phyloP scores from a whole-genome alignment of 1,140 invertebrate genomes.

The Stegodyphus mimosarum region DNA sequence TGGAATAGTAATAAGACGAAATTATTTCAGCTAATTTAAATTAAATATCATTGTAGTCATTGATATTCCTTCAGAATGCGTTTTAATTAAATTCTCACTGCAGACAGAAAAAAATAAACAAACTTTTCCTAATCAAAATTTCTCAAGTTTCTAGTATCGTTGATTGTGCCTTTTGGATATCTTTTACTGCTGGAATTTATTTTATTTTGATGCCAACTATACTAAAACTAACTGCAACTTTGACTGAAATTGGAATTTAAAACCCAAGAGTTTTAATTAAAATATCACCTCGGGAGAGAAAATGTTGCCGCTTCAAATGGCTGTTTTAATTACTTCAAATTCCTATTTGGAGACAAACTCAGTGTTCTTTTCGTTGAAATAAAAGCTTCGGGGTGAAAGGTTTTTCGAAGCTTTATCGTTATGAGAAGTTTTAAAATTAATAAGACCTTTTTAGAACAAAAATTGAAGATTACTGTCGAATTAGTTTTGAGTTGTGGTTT shows the following conservation, averaged over 20 bases:
- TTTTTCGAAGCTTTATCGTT: not conserved
- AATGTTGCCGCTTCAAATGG: not conserved
- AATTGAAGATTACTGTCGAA: too few relatives aligned
- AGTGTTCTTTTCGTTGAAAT: not conserved
- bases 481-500: too few relatives aligned
- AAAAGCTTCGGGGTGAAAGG: too few relatives aligned
- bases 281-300: conserved; percentile 3
- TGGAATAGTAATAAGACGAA: too few relatives aligned
- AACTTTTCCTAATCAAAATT: conserved; percentile 1
- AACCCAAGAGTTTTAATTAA: conserved; percentile 10
- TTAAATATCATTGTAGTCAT: not conserved
- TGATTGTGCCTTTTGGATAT: not conserved
- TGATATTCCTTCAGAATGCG: too few relatives aligned
- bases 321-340: conserved; percentile 22
- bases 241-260: conserved; percentile 16
- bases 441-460: too few relatives aligned
- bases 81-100: too few relatives aligned
- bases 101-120: not conserved
- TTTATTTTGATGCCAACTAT: not conserved
- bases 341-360: conserved; percentile 2
- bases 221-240: not conserved
- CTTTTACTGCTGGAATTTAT: not conserved
- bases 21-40: not conserved
- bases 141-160: not conserved
- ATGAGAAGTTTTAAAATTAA: too few relatives aligned